These are phyloP conservation scores for Eubasilissa splendida DNA, from an alignment of 2,888 invertebrate genomes.

Conservation along the genomic window DNA sequence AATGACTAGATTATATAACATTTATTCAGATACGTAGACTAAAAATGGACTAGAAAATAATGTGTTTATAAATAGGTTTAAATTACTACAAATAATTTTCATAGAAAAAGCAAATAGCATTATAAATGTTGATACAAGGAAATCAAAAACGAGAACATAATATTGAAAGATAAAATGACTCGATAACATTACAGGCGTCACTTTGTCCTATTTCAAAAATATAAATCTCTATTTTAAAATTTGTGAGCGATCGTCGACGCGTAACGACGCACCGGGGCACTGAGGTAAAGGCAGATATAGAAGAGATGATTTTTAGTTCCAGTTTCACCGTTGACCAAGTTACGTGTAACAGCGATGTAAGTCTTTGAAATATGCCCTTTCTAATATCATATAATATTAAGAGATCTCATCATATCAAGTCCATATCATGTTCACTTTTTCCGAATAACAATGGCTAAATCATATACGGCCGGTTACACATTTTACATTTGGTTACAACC, in stretches of 20 bases:
- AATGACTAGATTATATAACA: slow-evolving; percentile 56
- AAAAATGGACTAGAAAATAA: slow-evolving; percentile 52
- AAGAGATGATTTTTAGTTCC: too few species aligned
- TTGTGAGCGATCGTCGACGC: too few species aligned
- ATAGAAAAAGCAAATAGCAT: not conserved
- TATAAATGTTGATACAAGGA: slow-evolving; percentile 2
- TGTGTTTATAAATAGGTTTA: not conserved
- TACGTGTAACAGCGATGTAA: too few species aligned
- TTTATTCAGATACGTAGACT: slow-evolving; percentile 52
- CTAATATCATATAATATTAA: too few species aligned
- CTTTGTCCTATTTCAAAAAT: too few species aligned
- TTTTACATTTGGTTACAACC: slow-evolving; percentile 29
- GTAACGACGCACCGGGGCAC: too few species aligned
- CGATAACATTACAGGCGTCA: not conserved
- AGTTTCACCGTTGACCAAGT: too few species aligned
- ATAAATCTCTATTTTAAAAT: too few species aligned
- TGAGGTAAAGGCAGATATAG: too few species aligned
- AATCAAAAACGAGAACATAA: not conserved
- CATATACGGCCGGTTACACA: slow-evolving; percentile 1
- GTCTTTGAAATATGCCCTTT: too few species aligned
- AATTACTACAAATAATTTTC: not conserved
- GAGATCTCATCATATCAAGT: not conserved
- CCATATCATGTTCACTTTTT: slow-evolving; percentile 14
- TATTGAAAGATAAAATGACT: not conserved
- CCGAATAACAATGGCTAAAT: slow-evolving; percentile 20